These are phyloP conservation scores for Ailuropoda melanoleuca DNA, from an alignment of 2,113 vertebrate species.

Conservation along the genomic window DNA sequence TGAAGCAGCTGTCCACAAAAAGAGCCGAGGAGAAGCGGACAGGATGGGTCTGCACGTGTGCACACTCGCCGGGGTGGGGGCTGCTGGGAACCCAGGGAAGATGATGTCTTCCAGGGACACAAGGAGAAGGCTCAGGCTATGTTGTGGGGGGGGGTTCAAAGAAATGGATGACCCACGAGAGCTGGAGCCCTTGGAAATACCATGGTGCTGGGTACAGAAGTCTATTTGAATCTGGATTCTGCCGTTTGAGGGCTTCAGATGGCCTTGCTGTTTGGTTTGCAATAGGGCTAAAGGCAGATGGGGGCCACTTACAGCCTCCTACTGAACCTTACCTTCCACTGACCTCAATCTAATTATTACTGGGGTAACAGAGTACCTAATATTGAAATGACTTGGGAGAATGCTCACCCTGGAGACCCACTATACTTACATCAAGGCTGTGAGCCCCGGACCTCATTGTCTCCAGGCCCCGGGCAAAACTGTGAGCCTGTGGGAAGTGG, in stretches of 20 bases:
- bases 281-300: not conserved
- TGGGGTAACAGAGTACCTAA: not conserved
- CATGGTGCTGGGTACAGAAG: not conserved
- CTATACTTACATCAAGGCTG: not conserved
- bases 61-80: not conserved
- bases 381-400: not conserved
- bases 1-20: not conserved
- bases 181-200: not conserved
- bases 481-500: not conserved
- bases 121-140: not conserved
- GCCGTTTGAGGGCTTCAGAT: not conserved
- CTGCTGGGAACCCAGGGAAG: not conserved
- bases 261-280: not conserved
- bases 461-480: not conserved
- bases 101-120: not conserved
- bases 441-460: not conserved
- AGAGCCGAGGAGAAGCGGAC: not conserved
- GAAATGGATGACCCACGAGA: not conserved
- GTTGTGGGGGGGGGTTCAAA: not conserved
- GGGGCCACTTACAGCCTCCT: not conserved
- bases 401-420: not conserved
- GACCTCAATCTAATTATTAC: not conserved
- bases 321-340: not conserved
- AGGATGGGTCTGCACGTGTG: not conserved
- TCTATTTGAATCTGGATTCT: not conserved